Evolutionary conservation across 2,888 invertebrate species (phyloP), one percentile per base, ranked within the genome.

Genomic region (Coelinius sp.): DNA sequence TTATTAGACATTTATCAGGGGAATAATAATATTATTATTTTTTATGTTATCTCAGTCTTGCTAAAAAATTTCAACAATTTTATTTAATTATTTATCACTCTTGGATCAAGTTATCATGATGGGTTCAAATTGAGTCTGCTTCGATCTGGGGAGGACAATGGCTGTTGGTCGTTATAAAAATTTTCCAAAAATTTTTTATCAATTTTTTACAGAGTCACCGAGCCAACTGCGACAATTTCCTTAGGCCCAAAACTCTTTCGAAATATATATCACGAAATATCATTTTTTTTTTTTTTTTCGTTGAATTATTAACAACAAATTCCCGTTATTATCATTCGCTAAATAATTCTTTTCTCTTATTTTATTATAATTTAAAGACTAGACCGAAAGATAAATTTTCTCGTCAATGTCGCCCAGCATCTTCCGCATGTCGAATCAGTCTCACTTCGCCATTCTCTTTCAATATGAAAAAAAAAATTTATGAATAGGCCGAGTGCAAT

Each of bases 351-450:
- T 53, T 41, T 12, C 8, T 49, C n/a, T 49, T 20, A 17, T 14
- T 49, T 49, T 49, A 49, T 17, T 52, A 25, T 69, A 27, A 41
- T 52, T 62, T 64, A 70, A 70, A 77, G n/a, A 49, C 70, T 69
- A 71, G 73, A 75, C 73, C 66, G 69, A 74, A 76, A 70, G 56
- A 73, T 67, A 24, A 74, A 74, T 70, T 70, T 62, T 27, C 25
- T 27, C 20, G 46, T 68, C 27, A 1, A 41, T 1, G 56, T 56
- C 25, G n/a, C 25, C 17, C 68, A 24, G 31, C 31, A 62, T 59
- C 31, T 38, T 68, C 46, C 62, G 41, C 46, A 31, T 10, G 31
- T 31, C 12, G 17, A 49, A 68, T 49, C 49, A 49, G 62, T 68
- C 20, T 49, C 14, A 59, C 25, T 20, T 6, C 56, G 10, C 10